Evolutionary conservation across 2,113 vertebrate species (phyloP).

Genomic region (Morphnarchus princeps): DNA sequence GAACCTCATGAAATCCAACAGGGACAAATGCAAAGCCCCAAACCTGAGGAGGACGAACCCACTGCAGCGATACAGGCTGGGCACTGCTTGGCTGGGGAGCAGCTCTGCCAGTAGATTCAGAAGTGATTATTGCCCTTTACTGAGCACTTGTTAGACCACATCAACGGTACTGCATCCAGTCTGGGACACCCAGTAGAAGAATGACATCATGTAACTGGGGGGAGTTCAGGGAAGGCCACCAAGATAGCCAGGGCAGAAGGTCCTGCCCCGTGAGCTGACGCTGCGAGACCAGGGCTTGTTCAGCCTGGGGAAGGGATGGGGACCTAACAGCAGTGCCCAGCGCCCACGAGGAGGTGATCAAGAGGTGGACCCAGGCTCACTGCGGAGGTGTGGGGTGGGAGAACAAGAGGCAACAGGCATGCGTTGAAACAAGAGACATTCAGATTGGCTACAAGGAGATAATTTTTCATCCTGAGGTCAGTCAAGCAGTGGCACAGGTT

Average conservation of each 20-base stretch:
- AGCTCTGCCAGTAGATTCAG: neutral
- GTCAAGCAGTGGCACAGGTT: neutral
- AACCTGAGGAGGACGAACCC: fast-evolving
- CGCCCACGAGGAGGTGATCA: fast-evolving
- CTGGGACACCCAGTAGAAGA: neutral
- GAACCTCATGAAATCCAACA: neutral
- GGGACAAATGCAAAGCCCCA: neutral
- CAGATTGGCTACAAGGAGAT: neutral
- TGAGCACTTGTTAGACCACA: neutral
- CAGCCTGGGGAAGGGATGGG: neutral
- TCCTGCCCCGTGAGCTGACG: neutral
- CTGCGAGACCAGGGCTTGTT: neutral
- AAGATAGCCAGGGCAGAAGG: neutral
- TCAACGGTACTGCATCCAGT: neutral
- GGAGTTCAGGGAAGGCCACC: neutral
- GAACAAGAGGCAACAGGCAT: neutral
- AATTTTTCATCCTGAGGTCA: neutral
- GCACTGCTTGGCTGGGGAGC: neutral
- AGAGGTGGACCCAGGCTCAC: neutral
- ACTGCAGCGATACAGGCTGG: fast-evolving
- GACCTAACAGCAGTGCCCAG: neutral
- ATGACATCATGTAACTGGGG: neutral
- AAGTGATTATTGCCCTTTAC: neutral
- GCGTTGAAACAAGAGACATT: neutral
- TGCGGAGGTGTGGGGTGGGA: neutral